These are phyloP conservation scores for Squalus acanthias DNA, from an alignment of 2,797 vertebrate genomes.

Conservation along the genomic window DNA sequence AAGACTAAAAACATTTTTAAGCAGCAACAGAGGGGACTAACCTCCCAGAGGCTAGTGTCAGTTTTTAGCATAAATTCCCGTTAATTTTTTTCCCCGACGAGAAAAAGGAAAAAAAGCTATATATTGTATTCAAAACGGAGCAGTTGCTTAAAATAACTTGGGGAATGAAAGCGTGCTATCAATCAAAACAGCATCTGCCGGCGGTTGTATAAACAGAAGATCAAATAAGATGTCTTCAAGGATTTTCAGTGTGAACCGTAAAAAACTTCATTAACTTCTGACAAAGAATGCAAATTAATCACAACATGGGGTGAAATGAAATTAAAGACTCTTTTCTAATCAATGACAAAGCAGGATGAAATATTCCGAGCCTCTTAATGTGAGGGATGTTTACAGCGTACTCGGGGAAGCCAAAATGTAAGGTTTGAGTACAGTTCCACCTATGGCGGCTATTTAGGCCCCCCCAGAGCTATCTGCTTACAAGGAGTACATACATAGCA, in stretches of 20 bases:
- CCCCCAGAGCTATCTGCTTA: constrained; percentile 50
- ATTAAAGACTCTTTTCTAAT: constrained; percentile 99
- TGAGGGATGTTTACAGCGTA: constrained; percentile 46
- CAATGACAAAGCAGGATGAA: constrained; percentile 97
- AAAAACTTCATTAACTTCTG: constrained; percentile 99
- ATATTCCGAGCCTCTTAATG: constrained; percentile 58
- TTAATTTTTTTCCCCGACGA: constrained; percentile 25
- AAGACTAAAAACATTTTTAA: constrained; percentile 28
- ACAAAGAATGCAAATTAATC: constrained; percentile 99
- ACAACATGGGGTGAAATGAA: constrained; percentile 99
- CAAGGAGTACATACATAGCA: constrained; percentile 46
- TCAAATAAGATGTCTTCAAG: constrained; percentile 95
- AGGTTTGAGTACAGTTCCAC: constrained; percentile 53
- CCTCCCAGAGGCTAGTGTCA: constrained; percentile 32
- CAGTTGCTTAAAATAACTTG: constrained; percentile 46
- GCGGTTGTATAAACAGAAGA: constrained; percentile 98
- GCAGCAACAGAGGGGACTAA: constrained; percentile 20
- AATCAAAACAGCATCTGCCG: constrained; percentile 90
- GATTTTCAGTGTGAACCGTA: constrained; percentile 92
- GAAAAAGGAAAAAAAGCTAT: constrained; percentile 23
- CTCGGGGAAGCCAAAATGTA: constrained; percentile 61
- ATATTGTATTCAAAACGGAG: constrained; percentile 37
- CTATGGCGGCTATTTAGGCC: constrained; percentile 47
- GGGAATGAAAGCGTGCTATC: constrained; percentile 58
- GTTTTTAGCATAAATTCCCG: constrained; percentile 22